Evolutionary conservation across 30 jellyfish, hydroid and myxozoan species (phyloP), one percentile per base, ranked within the genome.

Genomic region (Morbakka virulenta): DNA sequence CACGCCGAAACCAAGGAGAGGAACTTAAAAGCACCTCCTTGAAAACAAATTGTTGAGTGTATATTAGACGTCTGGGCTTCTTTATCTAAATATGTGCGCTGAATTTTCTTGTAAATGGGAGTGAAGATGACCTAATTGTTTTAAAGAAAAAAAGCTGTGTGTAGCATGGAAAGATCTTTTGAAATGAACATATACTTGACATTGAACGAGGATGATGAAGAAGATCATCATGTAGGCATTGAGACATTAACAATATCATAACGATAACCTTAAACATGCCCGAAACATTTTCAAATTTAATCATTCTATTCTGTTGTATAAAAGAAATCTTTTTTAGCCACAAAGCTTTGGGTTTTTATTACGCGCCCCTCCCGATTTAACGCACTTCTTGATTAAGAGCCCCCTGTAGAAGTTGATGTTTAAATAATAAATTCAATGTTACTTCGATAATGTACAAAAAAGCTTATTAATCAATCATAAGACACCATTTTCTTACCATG

Each of bases 401-500:
- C 9, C 24, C 4, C 25, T 53, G 12, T 53, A 17, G 20, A 11
- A 6, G 25, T 53, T 4, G 70, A 4, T 4, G 25, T 21, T 26
- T 53, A 31, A 4, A 53, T 53, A n/a, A n/a, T n/a, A n/a, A n/a
- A n/a, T n/a, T 30, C 17, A 21, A n/a, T 17, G 21, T 0, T 31
- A 35, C 64, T 3, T 9, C n/a, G n/a, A 12, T n/a, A 47, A 47
- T 12, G 23, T 3, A 53, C 69, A 53, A 53, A 53, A 53, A 6
- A 9, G 25, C 4, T 6, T n/a, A 53, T n/a, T 53, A 20, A 53
- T 20, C 21, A 53, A 53, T n/a, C 21, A n/a, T 3, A 53, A 53
- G 11, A n/a, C 61, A 9, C 12, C n/a, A 47, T 9, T 3, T 4
- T 66, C 94, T 35, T 77, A 89, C 97, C 78, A 67, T 89, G 97